Conservation (phyloP, 2,113 vertebrate species). For the Lichenostomus cassidix region DNA sequence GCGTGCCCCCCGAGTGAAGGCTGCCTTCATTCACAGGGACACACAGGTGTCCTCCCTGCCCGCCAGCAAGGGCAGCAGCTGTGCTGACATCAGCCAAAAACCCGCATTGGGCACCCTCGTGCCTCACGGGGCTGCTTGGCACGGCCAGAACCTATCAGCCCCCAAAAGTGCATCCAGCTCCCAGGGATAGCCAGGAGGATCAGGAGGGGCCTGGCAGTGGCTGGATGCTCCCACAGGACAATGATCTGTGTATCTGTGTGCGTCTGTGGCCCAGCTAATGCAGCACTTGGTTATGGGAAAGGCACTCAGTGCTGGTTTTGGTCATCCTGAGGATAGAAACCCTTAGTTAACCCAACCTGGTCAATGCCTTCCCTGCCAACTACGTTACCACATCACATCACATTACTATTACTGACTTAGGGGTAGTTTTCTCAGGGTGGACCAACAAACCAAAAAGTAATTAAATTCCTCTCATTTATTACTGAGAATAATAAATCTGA, state of each 20-base stretch:
- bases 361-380: not conserved
- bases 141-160: not conserved
- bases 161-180: too few relatives aligned
- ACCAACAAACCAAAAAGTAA: not conserved
- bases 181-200: not conserved
- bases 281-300: not conserved
- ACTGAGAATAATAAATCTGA: not conserved
- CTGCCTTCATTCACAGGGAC: conserved; percentile 4
- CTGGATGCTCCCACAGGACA: not conserved
- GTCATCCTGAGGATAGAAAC: fast-evolving
- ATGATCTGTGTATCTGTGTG: fast-evolving
- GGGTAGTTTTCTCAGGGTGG: not conserved
- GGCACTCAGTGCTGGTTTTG: not conserved
- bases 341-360: not conserved
- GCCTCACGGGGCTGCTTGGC: fast-evolving
- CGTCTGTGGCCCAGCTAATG: not conserved
- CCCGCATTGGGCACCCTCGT: fast-evolving
- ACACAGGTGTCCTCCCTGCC: conserved; percentile 9
- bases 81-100: fast-evolving
- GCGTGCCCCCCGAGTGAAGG: not conserved
- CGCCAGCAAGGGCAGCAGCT: not conserved
- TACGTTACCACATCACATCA: not conserved
- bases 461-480: not conserved
- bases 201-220: not conserved
- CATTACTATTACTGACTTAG: not conserved